Evolutionary conservation across 2,797 vertebrate genomes (phyloP), one percentile per base, ranked within the genome.

Genomic region (Lepus oiostolus): DNA sequence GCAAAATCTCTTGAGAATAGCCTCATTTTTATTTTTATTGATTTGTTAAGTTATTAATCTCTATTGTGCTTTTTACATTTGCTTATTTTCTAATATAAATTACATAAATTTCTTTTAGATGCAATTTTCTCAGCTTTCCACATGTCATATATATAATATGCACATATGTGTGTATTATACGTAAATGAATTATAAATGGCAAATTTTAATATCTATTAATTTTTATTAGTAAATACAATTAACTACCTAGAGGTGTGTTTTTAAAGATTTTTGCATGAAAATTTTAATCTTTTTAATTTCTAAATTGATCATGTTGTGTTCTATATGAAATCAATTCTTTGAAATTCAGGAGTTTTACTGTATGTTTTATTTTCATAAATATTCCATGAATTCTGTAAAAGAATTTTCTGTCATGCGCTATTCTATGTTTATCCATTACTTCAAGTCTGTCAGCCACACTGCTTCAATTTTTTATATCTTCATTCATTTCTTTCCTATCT

Each of bases 321-420:
- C 35, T 26, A 16, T 42, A 72, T 67, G 2, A 84, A 77, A 79
- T 67, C 9, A 82, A 35, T 87, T 79, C n/a, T 79, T 88, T 74
- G 52, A 91, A 72, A 71, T 14, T n/a, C 30, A 71, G 70, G 54
- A 65, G 17, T 67, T 24, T 71, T 93, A 38, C 4, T 79, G 16
- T 6, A 28, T 67, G 17, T 52, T 92, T 89, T 14, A 72, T 42
- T 92, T 94, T 60, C 21, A 67, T 67, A 79, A 88, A 54, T 68
- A 93, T 71, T 85, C 26, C 8, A 16, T 4, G 0, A 67, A 52
- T 50, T 76, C 58, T 14, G 70, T 4, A 82, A 79, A 91, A 13
- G 13, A 83, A 30, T n/a, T 68, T 24, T 68, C 63, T 85, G 12
- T 80, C 42, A 47, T 47, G 42, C 42, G 8, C 42, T 47, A 47